Evolutionary conservation across 2,797 vertebrate species (phyloP), one percentile per base, ranked within the genome.

Genomic region (Aratinga solstitialis): DNA sequence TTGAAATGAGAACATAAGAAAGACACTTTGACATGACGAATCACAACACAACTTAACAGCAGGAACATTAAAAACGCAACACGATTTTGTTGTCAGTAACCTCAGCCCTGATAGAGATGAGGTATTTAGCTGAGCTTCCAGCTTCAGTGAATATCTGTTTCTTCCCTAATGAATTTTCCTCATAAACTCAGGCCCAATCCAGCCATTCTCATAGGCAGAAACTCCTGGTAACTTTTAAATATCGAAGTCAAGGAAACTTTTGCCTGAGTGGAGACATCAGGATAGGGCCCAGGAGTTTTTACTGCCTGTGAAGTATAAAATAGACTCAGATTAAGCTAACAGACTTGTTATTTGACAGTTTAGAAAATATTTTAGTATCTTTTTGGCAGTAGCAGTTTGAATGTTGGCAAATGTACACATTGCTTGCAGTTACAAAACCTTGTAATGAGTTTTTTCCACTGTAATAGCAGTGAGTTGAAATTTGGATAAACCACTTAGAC

Each of bases 401-500:
- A 97, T 97, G 98, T 97, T 98, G 98, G 97, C 97, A 98, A 97
- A 98, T 97, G 97, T 93, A 95, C 94, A 88, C 97, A 65, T 93
- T 93, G 95, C 97, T 98, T 96, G 97, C 97, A 97, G 97, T 98
- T 97, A 97, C 96, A 96, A 97, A 98, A 94, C 97, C 97, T 97
- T 94, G 96, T 97, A 98, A 98, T 97, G 97, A 98, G 97, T 96
- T 97, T 98, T 98, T 98, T 95, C 97, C 98, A 97, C 97, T 97
- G 97, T 97, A 98, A 98, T 97, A 96, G 98, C 97, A 98, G 96
- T 17, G 95, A 98, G 95, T 93, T 97, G 97, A 98, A 98, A 98
- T 98, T 98, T 97, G 98, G 98, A 98, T 98, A 97, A 98, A 98
- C 97, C 98, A 98, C 98, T 98, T 98, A 98, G 98, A 97, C 97